A percentile compares a stretch with the other conserved stretches of the same genome.
These are phyloP conservation scores for Lepidotrigona ventralis DNA, from an alignment of 1,140 invertebrate genomes.

Conservation along the genomic window DNA sequence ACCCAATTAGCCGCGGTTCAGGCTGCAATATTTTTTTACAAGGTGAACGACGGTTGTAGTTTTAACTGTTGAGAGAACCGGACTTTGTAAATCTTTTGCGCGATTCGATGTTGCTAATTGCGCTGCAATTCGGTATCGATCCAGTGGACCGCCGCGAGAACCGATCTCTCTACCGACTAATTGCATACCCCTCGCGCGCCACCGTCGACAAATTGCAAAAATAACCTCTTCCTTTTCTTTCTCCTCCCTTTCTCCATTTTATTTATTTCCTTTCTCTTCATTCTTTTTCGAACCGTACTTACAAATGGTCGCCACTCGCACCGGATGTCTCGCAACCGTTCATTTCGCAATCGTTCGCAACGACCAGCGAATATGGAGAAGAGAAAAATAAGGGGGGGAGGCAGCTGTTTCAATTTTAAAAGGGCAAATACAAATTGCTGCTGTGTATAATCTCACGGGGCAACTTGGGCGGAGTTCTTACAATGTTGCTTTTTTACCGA, in stretches of 20 bases:
- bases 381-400: neutral
- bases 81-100: neutral
- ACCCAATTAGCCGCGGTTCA: neutral
- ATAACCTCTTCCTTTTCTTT: neutral
- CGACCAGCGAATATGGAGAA: neutral
- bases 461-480: neutral
- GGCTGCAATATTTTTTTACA: neutral
- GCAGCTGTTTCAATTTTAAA: slow-evolving; percentile 1
- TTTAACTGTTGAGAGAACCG: neutral
- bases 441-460: neutral
- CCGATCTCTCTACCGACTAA: neutral
- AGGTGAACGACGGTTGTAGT: neutral
- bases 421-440: neutral
- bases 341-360: slow-evolving; percentile 1
- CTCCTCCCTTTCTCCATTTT: neutral
- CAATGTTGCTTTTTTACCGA: slow-evolving; percentile 8
- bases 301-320: neutral
- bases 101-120: neutral
- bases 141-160: neutral
- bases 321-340: neutral
- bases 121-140: slow-evolving; percentile 3
- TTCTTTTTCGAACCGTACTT: neutral
- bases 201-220: slow-evolving; percentile 3
- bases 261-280: neutral
- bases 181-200: neutral